phyloP scores from a whole-genome alignment of 1,140 invertebrate genomes.

The Ctenoplectra terminalis region DNA sequence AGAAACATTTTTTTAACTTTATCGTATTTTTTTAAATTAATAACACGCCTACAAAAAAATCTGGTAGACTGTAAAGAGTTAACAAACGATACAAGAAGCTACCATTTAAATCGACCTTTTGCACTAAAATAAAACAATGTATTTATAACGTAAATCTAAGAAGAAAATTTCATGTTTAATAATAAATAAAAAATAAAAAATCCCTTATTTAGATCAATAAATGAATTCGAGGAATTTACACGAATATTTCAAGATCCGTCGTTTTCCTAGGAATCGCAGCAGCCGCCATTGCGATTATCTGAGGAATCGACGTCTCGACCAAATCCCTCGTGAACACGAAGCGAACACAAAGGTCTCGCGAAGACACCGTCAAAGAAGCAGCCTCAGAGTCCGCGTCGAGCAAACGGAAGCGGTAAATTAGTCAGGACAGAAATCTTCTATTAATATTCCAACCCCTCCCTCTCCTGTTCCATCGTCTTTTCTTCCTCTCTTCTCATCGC shows the following conservation, averaged over 20 bases:
- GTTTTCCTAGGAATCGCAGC: no score
- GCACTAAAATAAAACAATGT: no score
- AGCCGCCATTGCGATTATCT: not conserved
- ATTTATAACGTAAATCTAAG: no score
- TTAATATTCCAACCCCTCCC: constrained; percentile 59
- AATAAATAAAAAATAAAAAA: no score
- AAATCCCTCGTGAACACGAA: not conserved
- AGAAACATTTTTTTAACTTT: no score
- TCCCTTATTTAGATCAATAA: no score
- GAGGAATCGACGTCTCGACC: not conserved
- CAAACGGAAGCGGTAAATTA: constrained; percentile 68
- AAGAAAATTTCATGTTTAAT: no score
- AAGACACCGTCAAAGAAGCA: constrained; percentile 18
- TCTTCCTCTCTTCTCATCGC: constrained; percentile 20
- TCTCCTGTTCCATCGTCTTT: not conserved
- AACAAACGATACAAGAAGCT: no score
- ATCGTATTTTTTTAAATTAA: no score
- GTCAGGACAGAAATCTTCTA: constrained; percentile 68
- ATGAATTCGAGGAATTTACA: not conserved
- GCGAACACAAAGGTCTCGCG: not conserved
- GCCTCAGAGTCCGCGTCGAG: constrained; percentile 22
- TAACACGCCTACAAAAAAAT: no score
- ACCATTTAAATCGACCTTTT: no score
- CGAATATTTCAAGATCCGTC: not conserved
- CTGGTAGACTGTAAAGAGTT: no score